Base-by-base conservation (phyloP, 2,113 vertebrate species). In the Rhagologus leucostigma region DNA sequence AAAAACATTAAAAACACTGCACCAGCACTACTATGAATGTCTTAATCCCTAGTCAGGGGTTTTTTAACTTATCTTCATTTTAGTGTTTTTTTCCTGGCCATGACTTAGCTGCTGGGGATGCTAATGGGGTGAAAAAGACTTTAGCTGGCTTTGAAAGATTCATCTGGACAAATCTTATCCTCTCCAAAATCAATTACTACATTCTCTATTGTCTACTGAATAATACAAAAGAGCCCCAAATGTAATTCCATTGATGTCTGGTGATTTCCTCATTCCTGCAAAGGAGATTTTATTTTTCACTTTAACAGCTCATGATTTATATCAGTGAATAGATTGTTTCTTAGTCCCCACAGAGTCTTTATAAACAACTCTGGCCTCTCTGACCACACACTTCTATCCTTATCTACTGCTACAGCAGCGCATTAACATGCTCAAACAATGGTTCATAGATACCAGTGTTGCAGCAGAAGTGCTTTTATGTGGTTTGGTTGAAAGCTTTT, bases 241-340 rank as follows among this genome's bases (percentile, higher is more conserved):
- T n/a, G 37, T 73, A 91, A 95, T 92, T 96, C 68, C 71, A 70
- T 19, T 85, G 62, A 90, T 78, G 53, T 74, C 59, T 85, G 33
- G 16, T 85, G 69, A 89, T 93, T 96, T 96, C 77, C 68, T 92
- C 77, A 82, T 89, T 93, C 39, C 52, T 63, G 27, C 11, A 32
- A 74, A 82, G 33, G 35, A 87, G 86, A 83, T 83, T 70, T 73
- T 71, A 35, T 79, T 92, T 96, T 97, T 92, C 26, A 33, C 21
- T 93, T 91, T 56, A 91, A 74, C 55, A 90, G 19, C 41, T 92
- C 32, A 75, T 92, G 69, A 92, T 92, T 91, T 94, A 78, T 94
- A 46, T 83, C 83, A 65, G 39, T 15, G 59, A 94, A 67, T 85
- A 87, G 52, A 87, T 96, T 82, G 70, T 76, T 95, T 90, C 70